Base-by-base conservation (phyloP, 2,113 vertebrate genomes). In the Pseudonaja textilis region DNA sequence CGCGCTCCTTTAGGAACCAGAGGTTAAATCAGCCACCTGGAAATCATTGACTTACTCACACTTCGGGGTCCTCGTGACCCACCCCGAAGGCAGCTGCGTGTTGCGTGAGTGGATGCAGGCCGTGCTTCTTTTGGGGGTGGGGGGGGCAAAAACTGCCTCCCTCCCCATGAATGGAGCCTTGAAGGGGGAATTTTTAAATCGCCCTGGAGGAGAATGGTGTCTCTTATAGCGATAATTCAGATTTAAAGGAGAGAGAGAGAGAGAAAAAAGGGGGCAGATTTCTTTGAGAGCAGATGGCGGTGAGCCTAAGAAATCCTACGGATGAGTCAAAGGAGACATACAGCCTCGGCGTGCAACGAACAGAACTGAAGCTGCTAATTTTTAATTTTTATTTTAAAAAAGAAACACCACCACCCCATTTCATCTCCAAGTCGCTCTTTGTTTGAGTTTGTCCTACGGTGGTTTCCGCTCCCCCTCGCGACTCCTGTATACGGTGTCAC, bases 161-260 rank as follows among this genome's bases (percentile, higher is more conserved):
- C 47, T 9, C 47, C 47, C 47, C 47, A 1, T 7, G 20, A 0
- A 0, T 4, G 0, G 1, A 42, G 1, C 26, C 55, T 56, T 0
- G 0, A 0, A n/a, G 0, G 22, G 56, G 56, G 56, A 1, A 25
- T 20, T 45, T 90, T 69, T 50, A 90, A 69, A n/a, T 47, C 59
- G 2, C 45, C 29, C 4, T 6, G 0, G 85, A 45, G 42, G 5
- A 7, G 34, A 9, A 16, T n/a, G 22, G 14, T n/a, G 26, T 1
- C 10, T 56, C 25, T 25, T 10, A 20, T 34, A 61, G 9, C 10
- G 2, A 4, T 2, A 47, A 69, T 2, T 34, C 29, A 39, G 3
- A 56, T 14, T 29, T 64, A 0, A 69, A 74, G 69, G 11, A n/a
- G 12, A 8, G 42, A 3, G 42, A 1, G n/a, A n/a, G n/a, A n/a